A percentile compares a stretch with the other conserved stretches of the same genome.
These are phyloP conservation scores for Poecile atricapillus DNA, from an alignment of 2,113 vertebrate species.

Conservation along the genomic window DNA sequence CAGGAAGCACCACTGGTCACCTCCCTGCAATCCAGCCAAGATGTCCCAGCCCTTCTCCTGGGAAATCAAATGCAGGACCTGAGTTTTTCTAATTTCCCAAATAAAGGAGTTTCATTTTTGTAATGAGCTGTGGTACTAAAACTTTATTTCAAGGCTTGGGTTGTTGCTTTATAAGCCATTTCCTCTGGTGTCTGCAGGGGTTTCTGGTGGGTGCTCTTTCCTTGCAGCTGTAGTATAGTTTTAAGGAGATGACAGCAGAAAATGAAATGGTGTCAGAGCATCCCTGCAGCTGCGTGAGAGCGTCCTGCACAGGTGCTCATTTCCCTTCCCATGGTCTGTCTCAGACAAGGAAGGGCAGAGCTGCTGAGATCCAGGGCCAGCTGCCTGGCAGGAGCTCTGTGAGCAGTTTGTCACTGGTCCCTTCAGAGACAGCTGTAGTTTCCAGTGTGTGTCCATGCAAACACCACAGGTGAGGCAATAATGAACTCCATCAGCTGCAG, in stretches of 20 bases:
- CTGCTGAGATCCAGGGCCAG: neutral
- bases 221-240: neutral
- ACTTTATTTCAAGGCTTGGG: neutral
- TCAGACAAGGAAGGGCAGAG: neutral
- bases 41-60: neutral
- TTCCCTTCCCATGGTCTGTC: neutral
- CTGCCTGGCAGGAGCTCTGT: neutral
- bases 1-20: neutral
- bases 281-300: neutral
- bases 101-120: constrained; percentile 33
- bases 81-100: neutral
- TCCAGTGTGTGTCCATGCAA: fast-evolving
- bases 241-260: neutral
- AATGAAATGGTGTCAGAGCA: neutral
- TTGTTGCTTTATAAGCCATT: neutral
- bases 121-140: neutral
- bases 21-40: neutral
- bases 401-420: neutral
- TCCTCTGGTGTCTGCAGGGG: neutral
- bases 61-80: neutral
- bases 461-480: neutral
- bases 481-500: neutral
- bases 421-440: fast-evolving
- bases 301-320: neutral
- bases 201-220: neutral